phyloP scores from a whole-genome alignment of 2,113 vertebrate species.

The Hyla sarda region DNA sequence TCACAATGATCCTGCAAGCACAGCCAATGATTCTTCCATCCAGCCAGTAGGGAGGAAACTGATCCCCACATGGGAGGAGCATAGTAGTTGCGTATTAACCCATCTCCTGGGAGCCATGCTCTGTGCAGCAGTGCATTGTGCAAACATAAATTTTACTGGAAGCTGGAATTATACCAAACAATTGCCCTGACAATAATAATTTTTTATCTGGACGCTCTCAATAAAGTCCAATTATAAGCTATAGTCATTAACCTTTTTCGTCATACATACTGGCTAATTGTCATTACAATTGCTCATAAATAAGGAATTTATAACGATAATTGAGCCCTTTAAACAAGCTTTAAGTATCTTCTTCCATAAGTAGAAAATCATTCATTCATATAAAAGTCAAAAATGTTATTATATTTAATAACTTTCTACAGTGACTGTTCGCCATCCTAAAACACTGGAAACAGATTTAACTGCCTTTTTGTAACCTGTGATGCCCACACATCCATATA shows the following conservation, averaged over 20 bases:
- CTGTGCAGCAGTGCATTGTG: no score
- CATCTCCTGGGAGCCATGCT: no score
- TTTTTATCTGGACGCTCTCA: no score
- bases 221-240: not conserved
- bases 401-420: not conserved
- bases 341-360: not conserved
- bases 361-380: not conserved
- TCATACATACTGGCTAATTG: not conserved
- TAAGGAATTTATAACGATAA: not conserved
- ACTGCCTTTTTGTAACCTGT: not conserved
- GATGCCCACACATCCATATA: slow-evolving; percentile 23
- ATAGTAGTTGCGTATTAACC: no score
- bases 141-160: no score
- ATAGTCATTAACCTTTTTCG: not conserved
- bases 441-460: not conserved
- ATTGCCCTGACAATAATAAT: no score
- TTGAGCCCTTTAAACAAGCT: not conserved
- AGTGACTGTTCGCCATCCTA: not conserved
- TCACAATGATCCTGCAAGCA: no score
- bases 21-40: no score
- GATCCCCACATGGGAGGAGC: no score
- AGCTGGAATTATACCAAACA: no score
- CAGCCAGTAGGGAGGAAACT: no score
- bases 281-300: not conserved
- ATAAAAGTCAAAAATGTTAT: not conserved